A percentile compares a stretch with the other conserved stretches of the same genome.
Evolutionary conservation across 2,113 vertebrate genomes (phyloP).

Genomic region (Aldabrachelys gigantea): DNA sequence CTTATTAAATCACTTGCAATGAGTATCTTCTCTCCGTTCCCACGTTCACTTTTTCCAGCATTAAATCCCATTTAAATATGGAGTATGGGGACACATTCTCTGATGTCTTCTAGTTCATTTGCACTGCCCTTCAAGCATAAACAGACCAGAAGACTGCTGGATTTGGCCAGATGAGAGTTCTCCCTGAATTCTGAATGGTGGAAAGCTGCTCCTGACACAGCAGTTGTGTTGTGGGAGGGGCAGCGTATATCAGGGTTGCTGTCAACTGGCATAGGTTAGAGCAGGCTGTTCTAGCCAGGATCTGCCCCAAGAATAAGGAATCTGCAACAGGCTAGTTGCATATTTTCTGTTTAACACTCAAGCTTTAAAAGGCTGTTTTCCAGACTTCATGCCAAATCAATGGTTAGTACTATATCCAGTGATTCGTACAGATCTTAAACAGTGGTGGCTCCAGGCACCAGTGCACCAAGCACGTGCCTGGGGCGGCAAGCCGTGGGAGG

Average conservation of each 20-base stretch:
- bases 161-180: neutral
- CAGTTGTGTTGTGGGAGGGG: accelerated
- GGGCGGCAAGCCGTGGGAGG: too few relatives aligned
- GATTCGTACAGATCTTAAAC: neutral
- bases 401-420: neutral
- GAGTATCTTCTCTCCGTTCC: neutral
- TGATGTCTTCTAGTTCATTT: neutral
- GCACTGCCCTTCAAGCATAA: neutral
- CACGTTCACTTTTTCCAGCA: neutral
- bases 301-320: neutral
- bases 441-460: too few relatives aligned
- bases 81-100: neutral
- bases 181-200: neutral
- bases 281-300: neutral
- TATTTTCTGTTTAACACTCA: neutral
- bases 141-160: neutral
- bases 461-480: too few relatives aligned
- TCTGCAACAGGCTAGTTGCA: neutral
- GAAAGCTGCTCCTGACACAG: neutral
- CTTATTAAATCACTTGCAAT: neutral
- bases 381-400: neutral
- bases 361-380: neutral
- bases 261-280: neutral
- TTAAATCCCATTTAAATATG: neutral
- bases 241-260: neutral